Evolutionary conservation across 2,113 vertebrate genomes (phyloP).

Genomic region (Neolamprologus toae): DNA sequence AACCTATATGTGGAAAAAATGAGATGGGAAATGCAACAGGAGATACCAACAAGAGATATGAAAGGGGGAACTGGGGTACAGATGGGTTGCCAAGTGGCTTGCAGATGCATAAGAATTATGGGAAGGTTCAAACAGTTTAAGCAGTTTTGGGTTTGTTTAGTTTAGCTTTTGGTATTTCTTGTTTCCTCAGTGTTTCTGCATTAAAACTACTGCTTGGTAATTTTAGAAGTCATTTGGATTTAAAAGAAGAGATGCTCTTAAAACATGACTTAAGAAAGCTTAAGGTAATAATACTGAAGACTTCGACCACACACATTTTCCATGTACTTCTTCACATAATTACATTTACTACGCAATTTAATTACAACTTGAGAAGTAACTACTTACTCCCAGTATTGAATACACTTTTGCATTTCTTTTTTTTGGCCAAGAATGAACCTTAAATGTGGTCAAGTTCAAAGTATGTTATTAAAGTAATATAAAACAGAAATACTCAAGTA

Average conservation of each 20-base stretch:
- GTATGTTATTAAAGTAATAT: not conserved
- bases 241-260: not conserved
- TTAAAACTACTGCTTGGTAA: not conserved
- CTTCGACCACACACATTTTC: not conserved
- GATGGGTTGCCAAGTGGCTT: not conserved
- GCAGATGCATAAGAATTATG: not conserved
- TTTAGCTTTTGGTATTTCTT: not conserved
- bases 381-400: not conserved
- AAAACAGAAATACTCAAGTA: not conserved
- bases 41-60: not conserved
- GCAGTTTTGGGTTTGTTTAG: not conserved
- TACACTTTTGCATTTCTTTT: not conserved
- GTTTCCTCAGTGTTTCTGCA: not conserved
- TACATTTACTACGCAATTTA: accelerated
- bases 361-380: not conserved
- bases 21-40: accelerated
- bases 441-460: not conserved
- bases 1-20: not conserved
- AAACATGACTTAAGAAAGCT: not conserved
- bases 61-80: not conserved
- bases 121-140: not conserved
- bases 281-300: not conserved
- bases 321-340: not conserved
- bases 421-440: not conserved
- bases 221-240: not conserved